Base-by-base conservation (phyloP, 2,888 invertebrate genomes). In the Cecidostiba fungosa region DNA sequence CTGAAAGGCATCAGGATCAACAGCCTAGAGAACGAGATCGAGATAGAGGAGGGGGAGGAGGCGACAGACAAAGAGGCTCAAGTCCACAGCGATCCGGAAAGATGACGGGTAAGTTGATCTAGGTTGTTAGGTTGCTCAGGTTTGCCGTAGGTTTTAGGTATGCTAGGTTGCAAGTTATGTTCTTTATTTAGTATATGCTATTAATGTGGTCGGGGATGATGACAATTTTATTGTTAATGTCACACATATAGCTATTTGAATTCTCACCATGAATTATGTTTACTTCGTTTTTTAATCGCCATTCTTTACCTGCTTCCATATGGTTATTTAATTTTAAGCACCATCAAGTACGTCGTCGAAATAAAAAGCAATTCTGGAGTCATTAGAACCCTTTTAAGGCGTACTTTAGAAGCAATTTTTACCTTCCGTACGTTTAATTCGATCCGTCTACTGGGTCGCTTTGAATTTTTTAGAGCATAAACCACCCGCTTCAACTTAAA, bases 1-100 rank as follows among this genome's bases (percentile, higher is more conserved):
- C 93, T 5, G 93, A 93, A 86, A 91, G 93, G 76, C 91, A 91
- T 88, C 93, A 93, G 84, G 90, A 91, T 95, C 96, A 91, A 93
- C 94, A 95, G 94, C 94, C 62, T 12, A 72, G 87, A 73, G 50
- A 81, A 10, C 62, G 86, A 4, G 83, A 87, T 14, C 72, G 87
- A 6, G 83, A 23, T 26, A 12, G 88, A 50, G 85, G 77, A 62
- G 87, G 85, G 5, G 84, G 84, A 66, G 78, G 77, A 1, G 73
- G 82, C 6, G 91, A 91, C 0, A 90, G 91, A 47, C 91, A 87
- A 39, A 89, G 93, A 86, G 89, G 89, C 14, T 89, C 90, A 76
- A 93, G 93, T 87, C 92, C 93, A 73, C 92, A 92, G 82, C 91
- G 92, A 77, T 77, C 87, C n/a, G 82, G 87, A 12, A 91, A 91